A percentile compares a stretch with the other conserved stretches of the same genome.
Evolutionary conservation across 2,888 invertebrate genomes (phyloP).

Genomic region (Patella pellucida): DNA sequence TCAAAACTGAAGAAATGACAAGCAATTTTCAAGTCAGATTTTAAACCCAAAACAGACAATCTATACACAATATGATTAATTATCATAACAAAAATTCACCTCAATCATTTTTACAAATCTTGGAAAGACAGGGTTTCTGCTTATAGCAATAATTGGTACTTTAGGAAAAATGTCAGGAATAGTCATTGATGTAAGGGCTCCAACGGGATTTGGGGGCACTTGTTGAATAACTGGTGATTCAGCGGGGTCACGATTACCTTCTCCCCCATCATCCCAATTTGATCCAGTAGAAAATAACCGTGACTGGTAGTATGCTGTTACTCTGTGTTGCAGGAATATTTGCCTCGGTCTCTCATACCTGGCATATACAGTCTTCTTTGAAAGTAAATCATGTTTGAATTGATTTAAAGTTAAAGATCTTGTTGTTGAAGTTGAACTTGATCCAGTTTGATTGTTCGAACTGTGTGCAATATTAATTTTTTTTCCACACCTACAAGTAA

Average conservation of each 20-base stretch:
- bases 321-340: no score
- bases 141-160: slow-evolving; percentile 94
- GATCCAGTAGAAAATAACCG: no score
- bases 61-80: not conserved
- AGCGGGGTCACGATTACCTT: no score
- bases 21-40: not conserved
- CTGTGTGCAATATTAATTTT: not conserved
- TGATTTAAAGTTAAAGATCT: no score
- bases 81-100: slow-evolving; percentile 73
- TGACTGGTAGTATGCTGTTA: no score
- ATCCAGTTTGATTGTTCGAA: no score
- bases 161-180: slow-evolving; percentile 98
- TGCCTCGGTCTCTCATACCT: no score
- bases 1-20: not conserved
- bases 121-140: slow-evolving; percentile 96
- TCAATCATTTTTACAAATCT: slow-evolving; percentile 98
- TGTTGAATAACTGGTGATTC: not conserved
- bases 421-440: no score
- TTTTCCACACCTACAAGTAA: not conserved
- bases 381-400: no score
- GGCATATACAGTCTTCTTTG: no score
- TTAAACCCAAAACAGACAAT: no score
- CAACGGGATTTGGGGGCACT: slow-evolving; percentile 33
- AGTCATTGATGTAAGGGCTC: slow-evolving; percentile 85
- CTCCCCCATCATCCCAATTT: no score